Evolutionary conservation across 2,797 vertebrate genomes (phyloP).

Genomic region (Gila robusta): DNA sequence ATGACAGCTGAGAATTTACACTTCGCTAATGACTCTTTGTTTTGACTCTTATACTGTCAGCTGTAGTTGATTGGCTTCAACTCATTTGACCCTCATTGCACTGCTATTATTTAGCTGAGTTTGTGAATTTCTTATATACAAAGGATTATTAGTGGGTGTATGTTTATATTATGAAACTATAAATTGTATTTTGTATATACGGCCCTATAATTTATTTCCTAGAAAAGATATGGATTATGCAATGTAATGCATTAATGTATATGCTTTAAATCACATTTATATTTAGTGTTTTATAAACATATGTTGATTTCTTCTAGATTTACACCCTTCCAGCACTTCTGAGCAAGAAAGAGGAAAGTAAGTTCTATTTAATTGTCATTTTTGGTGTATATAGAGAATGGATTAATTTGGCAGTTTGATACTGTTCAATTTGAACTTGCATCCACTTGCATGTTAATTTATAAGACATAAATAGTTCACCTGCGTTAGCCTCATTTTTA

Average conservation of each 20-base stretch:
- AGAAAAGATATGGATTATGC: not conserved
- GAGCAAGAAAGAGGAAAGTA: slow-evolving; percentile 99
- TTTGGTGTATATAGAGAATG: not conserved
- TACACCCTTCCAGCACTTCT: slow-evolving; percentile 96
- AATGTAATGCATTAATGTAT: slow-evolving; percentile 17
- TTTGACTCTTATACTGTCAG: slow-evolving; percentile 38
- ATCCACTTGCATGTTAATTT: not conserved
- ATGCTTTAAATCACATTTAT: slow-evolving; percentile 9
- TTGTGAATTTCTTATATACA: slow-evolving; percentile 11
- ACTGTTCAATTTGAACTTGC: not conserved
- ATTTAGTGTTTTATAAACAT: slow-evolving; percentile 27
- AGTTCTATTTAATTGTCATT: slow-evolving; percentile 70
- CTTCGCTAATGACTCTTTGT: slow-evolving; percentile 35
- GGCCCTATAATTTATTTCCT: not conserved
- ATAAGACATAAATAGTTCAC: not conserved
- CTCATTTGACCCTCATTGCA: slow-evolving; percentile 21
- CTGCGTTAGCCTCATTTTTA: not conserved
- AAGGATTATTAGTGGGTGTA: slow-evolving; percentile 10
- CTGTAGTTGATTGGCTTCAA: slow-evolving; percentile 17
- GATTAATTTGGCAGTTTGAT: not conserved
- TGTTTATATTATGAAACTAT: slow-evolving; percentile 26
- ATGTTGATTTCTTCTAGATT: slow-evolving; percentile 80
- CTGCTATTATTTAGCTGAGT: not conserved
- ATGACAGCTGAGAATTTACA: slow-evolving; percentile 44
- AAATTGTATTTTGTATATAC: slow-evolving; percentile 20